These are phyloP conservation scores for Tachina grossa DNA, from an alignment of 2,888 invertebrate genomes.

Conservation along the genomic window DNA sequence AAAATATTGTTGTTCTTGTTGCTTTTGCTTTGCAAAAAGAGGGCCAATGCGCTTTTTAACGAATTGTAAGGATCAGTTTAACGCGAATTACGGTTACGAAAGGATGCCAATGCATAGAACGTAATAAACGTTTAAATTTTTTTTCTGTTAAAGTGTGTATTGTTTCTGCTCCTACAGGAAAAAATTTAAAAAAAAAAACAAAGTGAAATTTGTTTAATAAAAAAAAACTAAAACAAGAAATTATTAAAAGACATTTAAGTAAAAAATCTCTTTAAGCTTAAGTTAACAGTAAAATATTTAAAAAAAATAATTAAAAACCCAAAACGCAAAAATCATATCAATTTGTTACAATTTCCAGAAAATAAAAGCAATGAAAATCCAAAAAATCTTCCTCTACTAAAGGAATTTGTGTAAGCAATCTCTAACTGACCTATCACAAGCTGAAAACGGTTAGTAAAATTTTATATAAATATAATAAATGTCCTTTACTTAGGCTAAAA, in stretches of 20 bases:
- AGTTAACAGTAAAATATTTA: neutral
- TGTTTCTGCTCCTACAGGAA: constrained; percentile 30
- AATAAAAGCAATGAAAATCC: neutral
- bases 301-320: constrained; percentile 19
- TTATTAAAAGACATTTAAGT: constrained; percentile 2
- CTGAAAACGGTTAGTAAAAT: constrained; percentile 66
- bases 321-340: constrained; percentile 29
- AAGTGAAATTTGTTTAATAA: constrained; percentile 13
- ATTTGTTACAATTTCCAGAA: neutral
- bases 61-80: constrained; percentile 82
- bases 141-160: constrained; percentile 52
- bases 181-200: constrained; percentile 33
- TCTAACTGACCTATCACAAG: constrained; percentile 66
- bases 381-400: constrained; percentile 5
- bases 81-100: constrained; percentile 82
- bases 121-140: constrained; percentile 63
- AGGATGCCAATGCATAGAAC: constrained; percentile 78
- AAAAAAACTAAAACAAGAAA: constrained; percentile 34
- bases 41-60: constrained; percentile 79
- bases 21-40: constrained; percentile 66
- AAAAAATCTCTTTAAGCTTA: neutral
- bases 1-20: constrained; percentile 55
- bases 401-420: constrained; percentile 55
- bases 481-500: constrained; percentile 53
- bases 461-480: constrained; percentile 23